These are phyloP conservation scores for Lutjanus campechanus DNA, from an alignment of 2,797 vertebrate species.

Conservation along the genomic window DNA sequence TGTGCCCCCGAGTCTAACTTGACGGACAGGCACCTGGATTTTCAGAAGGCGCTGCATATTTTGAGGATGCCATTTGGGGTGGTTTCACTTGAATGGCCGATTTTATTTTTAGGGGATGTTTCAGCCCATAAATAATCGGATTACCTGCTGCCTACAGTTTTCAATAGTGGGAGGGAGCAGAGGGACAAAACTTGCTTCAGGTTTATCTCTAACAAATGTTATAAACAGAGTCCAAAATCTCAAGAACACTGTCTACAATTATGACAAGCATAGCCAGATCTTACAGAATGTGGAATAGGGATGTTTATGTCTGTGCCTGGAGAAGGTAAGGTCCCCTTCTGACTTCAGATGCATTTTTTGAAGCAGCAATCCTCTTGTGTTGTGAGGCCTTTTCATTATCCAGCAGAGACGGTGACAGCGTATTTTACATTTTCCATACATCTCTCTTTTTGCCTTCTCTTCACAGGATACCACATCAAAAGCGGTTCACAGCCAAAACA, in stretches of 20 bases:
- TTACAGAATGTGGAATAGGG: conserved; percentile 44
- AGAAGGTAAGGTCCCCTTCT: conserved; percentile 21
- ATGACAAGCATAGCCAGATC: conserved; percentile 28
- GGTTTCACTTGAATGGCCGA: conserved; percentile 13
- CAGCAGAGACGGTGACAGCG: conserved; percentile 20
- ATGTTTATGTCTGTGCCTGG: conserved; percentile 38
- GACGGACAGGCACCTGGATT: conserved; percentile 27
- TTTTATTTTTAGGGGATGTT: background rate
- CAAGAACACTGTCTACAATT: conserved; percentile 14
- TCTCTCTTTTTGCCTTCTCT: conserved; percentile 23
- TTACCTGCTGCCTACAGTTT: conserved; percentile 11
- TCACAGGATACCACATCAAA: conserved; percentile 39
- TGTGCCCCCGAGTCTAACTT: conserved; percentile 7
- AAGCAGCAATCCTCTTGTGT: conserved; percentile 36
- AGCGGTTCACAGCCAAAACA: conserved; percentile 42
- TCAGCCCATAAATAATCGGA: conserved; percentile 14
- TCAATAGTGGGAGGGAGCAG: background rate
- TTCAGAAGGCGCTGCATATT: background rate
- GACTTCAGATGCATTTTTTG: conserved; percentile 38
- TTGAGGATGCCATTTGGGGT: conserved; percentile 1
- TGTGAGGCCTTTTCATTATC: conserved; percentile 43
- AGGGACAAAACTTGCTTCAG: conserved; percentile 13
- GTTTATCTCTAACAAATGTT: conserved; percentile 23
- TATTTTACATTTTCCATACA: conserved; percentile 50
- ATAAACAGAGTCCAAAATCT: conserved; percentile 29